Conservation (phyloP, 2,797 vertebrate genomes). For the Phalanger gymnotis region DNA sequence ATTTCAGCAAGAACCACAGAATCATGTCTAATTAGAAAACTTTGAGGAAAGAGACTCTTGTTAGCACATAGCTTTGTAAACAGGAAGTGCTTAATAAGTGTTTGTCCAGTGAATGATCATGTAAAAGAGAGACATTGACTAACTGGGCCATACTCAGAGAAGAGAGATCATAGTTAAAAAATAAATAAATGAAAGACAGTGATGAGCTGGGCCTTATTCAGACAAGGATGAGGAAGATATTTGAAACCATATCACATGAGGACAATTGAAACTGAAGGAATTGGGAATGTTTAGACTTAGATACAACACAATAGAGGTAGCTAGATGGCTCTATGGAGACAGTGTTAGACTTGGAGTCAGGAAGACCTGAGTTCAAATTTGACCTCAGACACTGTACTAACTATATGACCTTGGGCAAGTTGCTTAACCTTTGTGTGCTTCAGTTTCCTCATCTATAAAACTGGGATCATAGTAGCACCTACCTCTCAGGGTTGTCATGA, state of each 20-base stretch:
- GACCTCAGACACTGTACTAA: background rate
- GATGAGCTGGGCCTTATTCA: background rate
- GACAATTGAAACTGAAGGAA: background rate
- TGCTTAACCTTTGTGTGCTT: background rate
- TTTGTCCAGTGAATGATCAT: background rate
- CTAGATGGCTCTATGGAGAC: background rate
- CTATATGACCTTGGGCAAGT: background rate
- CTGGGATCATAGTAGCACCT: background rate
- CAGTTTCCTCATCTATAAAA: background rate
- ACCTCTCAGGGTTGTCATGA: background rate
- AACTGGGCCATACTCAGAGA: background rate
- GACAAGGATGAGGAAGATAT: background rate
- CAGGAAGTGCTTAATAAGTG: background rate
- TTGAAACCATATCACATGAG: background rate
- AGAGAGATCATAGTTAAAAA: too few relatives aligned
- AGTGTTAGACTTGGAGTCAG: background rate
- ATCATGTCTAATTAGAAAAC: background rate
- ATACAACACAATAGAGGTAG: background rate
- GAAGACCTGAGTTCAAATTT: background rate
- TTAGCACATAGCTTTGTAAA: background rate
- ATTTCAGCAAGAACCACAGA: slow-evolving; percentile 75
- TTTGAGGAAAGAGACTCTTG: background rate
- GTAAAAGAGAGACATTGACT: background rate
- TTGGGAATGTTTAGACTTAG: background rate
- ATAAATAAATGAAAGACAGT: too few relatives aligned